Evolutionary conservation across 2,797 vertebrate genomes (phyloP), one percentile per base, ranked within the genome.

Genomic region (Pangasius macronema): DNA sequence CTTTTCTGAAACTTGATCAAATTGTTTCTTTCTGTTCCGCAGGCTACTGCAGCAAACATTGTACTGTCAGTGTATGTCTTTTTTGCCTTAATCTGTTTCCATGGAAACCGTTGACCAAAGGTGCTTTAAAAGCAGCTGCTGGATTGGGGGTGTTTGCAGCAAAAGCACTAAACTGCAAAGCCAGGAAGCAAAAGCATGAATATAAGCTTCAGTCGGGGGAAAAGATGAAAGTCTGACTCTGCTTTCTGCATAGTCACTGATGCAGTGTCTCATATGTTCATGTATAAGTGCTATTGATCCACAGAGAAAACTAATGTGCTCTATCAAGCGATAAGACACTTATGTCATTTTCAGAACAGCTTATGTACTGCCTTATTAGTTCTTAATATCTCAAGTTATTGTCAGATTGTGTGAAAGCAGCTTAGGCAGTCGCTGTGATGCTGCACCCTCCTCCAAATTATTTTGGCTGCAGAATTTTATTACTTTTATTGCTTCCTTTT

Each of bases 241-340:
- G 27, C 33, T 55, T 72, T 77, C 46, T 82, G 73, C 59, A 57
- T 55, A 39, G 46, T n/a, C 39, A 86, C 18, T 82, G 63, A 82
- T 49, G 82, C 90, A 72, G 84, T 90, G 85, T 81, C 63, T 89
- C 46, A 73, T 82, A 51, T 85, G 82, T 57, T 87, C 49, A 75
- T 57, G 82, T 86, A 91, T 91, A 89, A 84, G 70, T 73, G 84
- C 53, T 87, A 90, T 86, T 90, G 86, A 90, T 92, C 73, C 84
- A 18, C 22, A 68, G 85, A 72, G 90, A 70, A 85, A 83, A 87
- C 75, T 53, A 77, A 88, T 7, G 18, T 88, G 46, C 80, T 61
- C 20, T 77, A 30, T 83, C 39, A 67, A 73, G 85, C 72, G 9
- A 75, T 57, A 49, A 70, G n/a, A 36, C 59, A 13, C 70, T 86